These are phyloP conservation scores for Andrena marginata DNA, from an alignment of 2,888 invertebrate species.

Conservation along the genomic window DNA sequence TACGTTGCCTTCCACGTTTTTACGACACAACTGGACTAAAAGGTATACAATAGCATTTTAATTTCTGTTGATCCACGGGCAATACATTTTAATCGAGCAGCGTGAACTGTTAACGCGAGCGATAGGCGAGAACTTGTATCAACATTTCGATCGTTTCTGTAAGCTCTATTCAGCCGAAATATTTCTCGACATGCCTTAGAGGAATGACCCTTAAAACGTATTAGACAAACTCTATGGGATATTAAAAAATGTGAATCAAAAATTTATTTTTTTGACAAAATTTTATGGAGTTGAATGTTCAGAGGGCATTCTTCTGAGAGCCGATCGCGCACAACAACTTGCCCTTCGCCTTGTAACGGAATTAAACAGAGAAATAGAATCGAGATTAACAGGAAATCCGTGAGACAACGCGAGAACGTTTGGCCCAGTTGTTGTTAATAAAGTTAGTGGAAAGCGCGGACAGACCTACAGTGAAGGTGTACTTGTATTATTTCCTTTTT, in stretches of 20 bases:
- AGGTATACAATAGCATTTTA: constrained; percentile 9
- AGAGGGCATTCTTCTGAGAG: constrained; percentile 58
- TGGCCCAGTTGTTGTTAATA: constrained; percentile 71
- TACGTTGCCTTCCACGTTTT: constrained; percentile 71
- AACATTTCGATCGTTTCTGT: background rate
- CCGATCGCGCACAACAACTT: background rate
- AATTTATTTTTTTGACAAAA: constrained; percentile 67
- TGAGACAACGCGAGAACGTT: constrained; percentile 16
- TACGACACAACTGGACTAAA: constrained; percentile 69
- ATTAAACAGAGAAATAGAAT: background rate
- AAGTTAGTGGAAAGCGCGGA: constrained; percentile 66
- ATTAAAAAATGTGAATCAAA: constrained; percentile 40
- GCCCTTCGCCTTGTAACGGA: background rate
- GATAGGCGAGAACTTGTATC: background rate
- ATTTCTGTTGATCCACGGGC: constrained; percentile 26
- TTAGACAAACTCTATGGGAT: constrained; percentile 44
- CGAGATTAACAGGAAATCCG: background rate
- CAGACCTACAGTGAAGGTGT: constrained; percentile 52
- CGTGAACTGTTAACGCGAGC: constrained; percentile 1
- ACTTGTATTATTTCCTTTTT: constrained; percentile 61
- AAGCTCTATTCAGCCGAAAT: background rate
- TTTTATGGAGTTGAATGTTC: constrained; percentile 47
- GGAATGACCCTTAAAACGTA: constrained; percentile 44
- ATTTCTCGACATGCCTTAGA: constrained; percentile 44
- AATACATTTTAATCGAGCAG: constrained; percentile 24